Evolutionary conservation across 2,888 invertebrate genomes (phyloP).

Genomic region (Pandemis heparana): DNA sequence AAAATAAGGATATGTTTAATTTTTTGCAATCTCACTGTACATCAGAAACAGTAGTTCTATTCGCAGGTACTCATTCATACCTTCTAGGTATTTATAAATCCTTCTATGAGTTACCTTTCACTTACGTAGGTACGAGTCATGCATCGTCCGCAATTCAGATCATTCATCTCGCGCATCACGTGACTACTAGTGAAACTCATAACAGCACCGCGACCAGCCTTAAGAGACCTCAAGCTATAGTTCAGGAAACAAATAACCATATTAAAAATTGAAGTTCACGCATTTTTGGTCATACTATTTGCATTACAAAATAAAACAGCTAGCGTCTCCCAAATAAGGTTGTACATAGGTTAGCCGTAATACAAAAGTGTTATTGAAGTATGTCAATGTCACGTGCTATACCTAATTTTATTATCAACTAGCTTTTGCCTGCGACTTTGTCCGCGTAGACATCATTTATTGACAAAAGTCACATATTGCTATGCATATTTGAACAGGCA

Average conservation of each 20-base stretch:
- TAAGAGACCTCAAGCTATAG: neutral
- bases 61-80: too few species aligned
- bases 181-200: conserved; percentile 14
- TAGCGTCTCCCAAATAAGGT: conserved; percentile 6
- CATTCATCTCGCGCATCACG: conserved; percentile 12
- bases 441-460: too few species aligned
- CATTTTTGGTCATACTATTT: neutral
- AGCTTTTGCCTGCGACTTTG: too few species aligned
- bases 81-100: neutral
- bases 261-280: neutral
- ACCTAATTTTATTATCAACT: too few species aligned
- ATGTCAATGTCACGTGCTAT: conserved; percentile 1
- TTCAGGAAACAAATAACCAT: neutral
- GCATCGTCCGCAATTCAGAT: conserved; percentile 12
- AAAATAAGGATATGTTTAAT: too few species aligned
- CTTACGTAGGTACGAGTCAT: conserved; percentile 8
- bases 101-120: conserved; percentile 6
- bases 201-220: neutral
- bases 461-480: too few species aligned
- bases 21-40: too few species aligned
- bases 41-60: too few species aligned
- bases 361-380: neutral
- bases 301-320: conserved; percentile 8
- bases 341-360: neutral
- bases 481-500: too few species aligned